phyloP scores from a whole-genome alignment of 1,140 invertebrate genomes.

The Homalodisca vitripennis region DNA sequence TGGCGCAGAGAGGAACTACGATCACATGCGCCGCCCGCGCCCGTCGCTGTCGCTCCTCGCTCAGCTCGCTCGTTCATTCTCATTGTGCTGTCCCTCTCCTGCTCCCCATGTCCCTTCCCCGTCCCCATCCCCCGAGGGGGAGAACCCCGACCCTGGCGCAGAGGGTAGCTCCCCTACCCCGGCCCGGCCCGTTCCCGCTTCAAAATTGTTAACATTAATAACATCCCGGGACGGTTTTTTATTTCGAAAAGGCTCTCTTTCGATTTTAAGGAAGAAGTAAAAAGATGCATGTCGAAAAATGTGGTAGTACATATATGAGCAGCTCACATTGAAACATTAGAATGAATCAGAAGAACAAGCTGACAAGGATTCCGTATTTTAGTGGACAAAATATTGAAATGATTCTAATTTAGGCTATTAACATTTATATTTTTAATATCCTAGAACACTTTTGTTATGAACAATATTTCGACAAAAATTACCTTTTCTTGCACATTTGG shows the following conservation, averaged over 20 bases:
- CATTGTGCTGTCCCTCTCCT: not conserved
- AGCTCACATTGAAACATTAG: too few relatives aligned
- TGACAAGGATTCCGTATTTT: too few relatives aligned
- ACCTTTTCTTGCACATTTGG: too few relatives aligned
- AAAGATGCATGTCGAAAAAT: not conserved
- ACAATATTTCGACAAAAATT: too few relatives aligned
- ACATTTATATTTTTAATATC: too few relatives aligned
- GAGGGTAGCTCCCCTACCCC: not conserved
- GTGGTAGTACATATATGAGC: not conserved
- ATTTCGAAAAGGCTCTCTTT: conserved; percentile 6
- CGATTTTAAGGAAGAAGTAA: not conserved
- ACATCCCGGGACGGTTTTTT: conserved; percentile 20
- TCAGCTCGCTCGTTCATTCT: not conserved
- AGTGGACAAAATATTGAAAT: too few relatives aligned
- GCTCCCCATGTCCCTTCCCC: not conserved
- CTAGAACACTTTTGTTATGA: too few relatives aligned
- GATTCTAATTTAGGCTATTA: too few relatives aligned
- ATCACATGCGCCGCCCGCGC: too few relatives aligned
- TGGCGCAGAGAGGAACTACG: not conserved
- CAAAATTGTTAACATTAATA: conserved; percentile 27
- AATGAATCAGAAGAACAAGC: too few relatives aligned
- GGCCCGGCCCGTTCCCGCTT: not conserved
- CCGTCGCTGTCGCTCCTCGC: not conserved
- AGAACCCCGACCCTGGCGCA: not conserved
- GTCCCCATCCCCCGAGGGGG: not conserved